Evolutionary conservation across 2,113 vertebrate species (phyloP).

Genomic region (Collichthys lucidus): DNA sequence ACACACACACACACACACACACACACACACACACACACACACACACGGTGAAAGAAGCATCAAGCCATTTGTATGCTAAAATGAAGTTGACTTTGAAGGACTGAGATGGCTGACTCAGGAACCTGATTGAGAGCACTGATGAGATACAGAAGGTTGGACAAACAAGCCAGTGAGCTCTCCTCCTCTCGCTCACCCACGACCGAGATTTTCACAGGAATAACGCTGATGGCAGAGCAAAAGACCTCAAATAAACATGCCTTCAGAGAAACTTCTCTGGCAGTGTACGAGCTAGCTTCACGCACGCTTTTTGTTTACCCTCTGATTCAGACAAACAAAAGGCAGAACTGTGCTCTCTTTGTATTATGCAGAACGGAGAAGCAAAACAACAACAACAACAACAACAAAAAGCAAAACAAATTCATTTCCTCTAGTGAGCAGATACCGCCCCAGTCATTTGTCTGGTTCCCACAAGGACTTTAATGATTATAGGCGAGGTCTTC

Average conservation of each 20-base stretch:
- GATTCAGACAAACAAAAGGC: constrained; percentile 54
- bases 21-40: constrained; percentile 20
- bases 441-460: constrained; percentile 54
- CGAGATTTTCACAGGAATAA: constrained; percentile 68
- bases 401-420: constrained; percentile 54
- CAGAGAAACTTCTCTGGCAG: constrained; percentile 42
- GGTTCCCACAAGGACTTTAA: constrained; percentile 59
- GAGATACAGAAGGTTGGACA: constrained; percentile 70
- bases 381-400: constrained; percentile 5
- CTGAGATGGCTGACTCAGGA: constrained; percentile 43
- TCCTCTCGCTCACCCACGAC: constrained; percentile 41
- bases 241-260: constrained; percentile 13
- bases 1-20: constrained; percentile 46
- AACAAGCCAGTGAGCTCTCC: constrained; percentile 51
- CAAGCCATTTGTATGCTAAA: constrained; percentile 70
- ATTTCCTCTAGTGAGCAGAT: constrained; percentile 59
- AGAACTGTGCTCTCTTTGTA: constrained; percentile 29
- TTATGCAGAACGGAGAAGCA: constrained; percentile 24
- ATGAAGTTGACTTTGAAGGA: constrained; percentile 75
- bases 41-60: constrained; percentile 25
- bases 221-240: constrained; percentile 35
- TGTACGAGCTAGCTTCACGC: not conserved
- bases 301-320: constrained; percentile 40
- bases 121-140: constrained; percentile 74
- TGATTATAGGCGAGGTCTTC: constrained; percentile 52